Evolutionary conservation across 2,888 invertebrate species (phyloP).

Genomic region (Drosophila sordidula): DNA sequence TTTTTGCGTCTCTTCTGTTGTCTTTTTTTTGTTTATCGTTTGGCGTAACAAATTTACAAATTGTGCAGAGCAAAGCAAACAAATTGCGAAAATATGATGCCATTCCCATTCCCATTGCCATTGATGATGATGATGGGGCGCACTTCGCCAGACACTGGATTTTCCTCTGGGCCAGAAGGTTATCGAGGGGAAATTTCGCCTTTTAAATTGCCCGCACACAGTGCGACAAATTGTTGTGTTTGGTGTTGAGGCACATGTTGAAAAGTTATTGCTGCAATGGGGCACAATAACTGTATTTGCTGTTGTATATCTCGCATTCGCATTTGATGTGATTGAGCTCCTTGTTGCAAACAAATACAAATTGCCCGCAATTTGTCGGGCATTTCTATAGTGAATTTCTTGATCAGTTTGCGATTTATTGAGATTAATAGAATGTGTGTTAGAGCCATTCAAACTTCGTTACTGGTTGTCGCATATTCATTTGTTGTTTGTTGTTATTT

Average conservation of each 20-base stretch:
- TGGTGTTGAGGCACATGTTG: slow-evolving; percentile 5
- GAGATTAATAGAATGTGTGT: background rate
- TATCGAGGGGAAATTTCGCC: slow-evolving; percentile 8
- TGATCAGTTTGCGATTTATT: background rate
- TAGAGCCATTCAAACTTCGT: too few relatives aligned
- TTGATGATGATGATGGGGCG: slow-evolving; percentile 42
- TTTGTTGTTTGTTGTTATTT: background rate
- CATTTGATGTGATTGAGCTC: slow-evolving; percentile 9
- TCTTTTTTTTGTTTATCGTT: slow-evolving; percentile 45
- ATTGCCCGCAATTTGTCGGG: slow-evolving; percentile 21
- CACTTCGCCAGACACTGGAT: slow-evolving; percentile 21
- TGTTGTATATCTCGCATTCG: slow-evolving; percentile 4
- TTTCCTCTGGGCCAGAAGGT: slow-evolving; percentile 1
- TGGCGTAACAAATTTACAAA: slow-evolving; percentile 75
- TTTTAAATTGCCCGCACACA: slow-evolving; percentile 39
- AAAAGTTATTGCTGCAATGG: slow-evolving; percentile 51
- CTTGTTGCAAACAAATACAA: slow-evolving; percentile 16
- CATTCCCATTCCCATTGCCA: slow-evolving; percentile 7
- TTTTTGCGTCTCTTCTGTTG: slow-evolving; percentile 30
- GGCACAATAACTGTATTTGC: slow-evolving; percentile 41
- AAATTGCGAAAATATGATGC: slow-evolving; percentile 76
- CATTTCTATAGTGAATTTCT: background rate
- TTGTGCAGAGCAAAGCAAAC: slow-evolving; percentile 64
- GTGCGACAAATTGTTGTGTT: slow-evolving; percentile 37
- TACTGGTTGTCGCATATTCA: too few relatives aligned